Evolutionary conservation across 2,113 vertebrate genomes (phyloP).

Genomic region (Callopanchax toddi): DNA sequence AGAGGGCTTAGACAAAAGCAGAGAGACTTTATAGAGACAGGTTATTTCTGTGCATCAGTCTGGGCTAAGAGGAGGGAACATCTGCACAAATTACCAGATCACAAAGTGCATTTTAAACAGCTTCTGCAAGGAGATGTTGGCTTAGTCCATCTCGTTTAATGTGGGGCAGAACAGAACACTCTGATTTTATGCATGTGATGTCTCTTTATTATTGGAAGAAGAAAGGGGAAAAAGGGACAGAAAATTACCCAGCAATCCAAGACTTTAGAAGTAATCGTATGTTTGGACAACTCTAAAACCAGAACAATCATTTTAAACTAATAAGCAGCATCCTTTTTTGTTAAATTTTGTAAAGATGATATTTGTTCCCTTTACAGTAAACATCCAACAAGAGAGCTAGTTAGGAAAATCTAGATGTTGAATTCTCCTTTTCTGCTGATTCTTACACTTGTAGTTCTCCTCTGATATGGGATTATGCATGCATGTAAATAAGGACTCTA

Average conservation of each 20-base stretch:
- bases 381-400: background rate
- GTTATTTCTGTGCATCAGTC: conserved; percentile 50
- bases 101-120: conserved; percentile 39
- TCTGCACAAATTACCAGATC: conserved; percentile 34
- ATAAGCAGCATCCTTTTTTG: too few relatives aligned
- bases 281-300: background rate
- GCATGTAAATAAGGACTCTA: conserved; percentile 6
- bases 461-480: background rate
- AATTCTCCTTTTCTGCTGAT: background rate
- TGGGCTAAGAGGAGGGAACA: conserved; percentile 4
- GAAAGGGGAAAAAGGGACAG: conserved; percentile 4
- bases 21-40: conserved; percentile 48
- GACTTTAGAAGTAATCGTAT: conserved; percentile 3
- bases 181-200: conserved; percentile 18
- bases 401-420: background rate
- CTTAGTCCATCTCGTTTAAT: conserved; percentile 2
- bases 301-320: background rate
- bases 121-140: conserved; percentile 7
- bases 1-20: conserved; percentile 54
- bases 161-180: background rate
- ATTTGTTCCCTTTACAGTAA: too few relatives aligned
- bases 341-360: too few relatives aligned
- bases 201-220: background rate
- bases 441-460: background rate
- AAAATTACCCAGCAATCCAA: conserved; percentile 14